These are phyloP conservation scores for Pristionchus entomophagus DNA, from an alignment of 2,888 invertebrate species.

Conservation along the genomic window DNA sequence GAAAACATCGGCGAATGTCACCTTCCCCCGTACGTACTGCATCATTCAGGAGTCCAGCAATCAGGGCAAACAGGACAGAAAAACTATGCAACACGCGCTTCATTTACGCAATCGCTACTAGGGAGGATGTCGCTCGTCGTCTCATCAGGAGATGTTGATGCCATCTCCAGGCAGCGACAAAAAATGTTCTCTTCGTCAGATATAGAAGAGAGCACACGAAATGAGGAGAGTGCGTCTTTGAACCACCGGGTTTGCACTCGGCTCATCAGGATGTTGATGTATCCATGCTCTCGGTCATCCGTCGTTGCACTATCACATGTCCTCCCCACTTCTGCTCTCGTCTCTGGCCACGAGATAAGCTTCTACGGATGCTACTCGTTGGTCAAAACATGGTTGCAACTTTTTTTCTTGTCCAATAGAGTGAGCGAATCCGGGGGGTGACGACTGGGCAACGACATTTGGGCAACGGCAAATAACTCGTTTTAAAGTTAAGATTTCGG, in stretches of 20 bases:
- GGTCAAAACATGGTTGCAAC: no score
- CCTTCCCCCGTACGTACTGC: background rate
- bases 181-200: background rate
- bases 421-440: no score
- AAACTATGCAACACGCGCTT: background rate
- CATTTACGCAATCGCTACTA: background rate
- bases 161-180: no score
- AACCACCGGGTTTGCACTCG: background rate
- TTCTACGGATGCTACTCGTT: background rate
- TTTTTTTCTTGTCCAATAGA: no score
- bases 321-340: no score
- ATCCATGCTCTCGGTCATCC: background rate
- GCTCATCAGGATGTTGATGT: background rate
- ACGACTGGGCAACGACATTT: no score
- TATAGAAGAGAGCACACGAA: background rate
- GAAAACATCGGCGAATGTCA: constrained; percentile 21
- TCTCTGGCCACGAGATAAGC: background rate
- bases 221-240: background rate
- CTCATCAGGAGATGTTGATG: no score
- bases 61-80: background rate
- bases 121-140: background rate
- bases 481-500: no score
- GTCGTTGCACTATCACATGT: background rate
- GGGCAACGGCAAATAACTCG: no score
- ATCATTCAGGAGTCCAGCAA: no score